These are phyloP conservation scores for Taphrorychus bicolor DNA, from an alignment of 2,888 invertebrate genomes.

Conservation along the genomic window DNA sequence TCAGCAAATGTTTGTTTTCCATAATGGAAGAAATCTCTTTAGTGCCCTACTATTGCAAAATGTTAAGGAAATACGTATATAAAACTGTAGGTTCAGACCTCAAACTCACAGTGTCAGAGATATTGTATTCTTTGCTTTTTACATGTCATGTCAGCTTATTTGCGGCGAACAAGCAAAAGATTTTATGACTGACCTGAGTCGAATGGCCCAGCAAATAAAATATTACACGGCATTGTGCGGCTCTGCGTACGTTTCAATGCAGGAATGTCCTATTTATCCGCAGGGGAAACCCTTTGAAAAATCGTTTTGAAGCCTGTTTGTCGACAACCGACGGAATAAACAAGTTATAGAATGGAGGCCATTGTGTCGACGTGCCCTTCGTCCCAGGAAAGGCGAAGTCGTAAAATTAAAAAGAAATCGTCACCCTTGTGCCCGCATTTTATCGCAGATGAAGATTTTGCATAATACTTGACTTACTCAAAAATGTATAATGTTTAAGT, in stretches of 20 bases:
- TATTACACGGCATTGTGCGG: not conserved
- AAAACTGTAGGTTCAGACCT: too few relatives aligned
- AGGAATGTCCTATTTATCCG: not conserved
- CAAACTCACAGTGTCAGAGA: not conserved
- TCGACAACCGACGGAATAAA: not conserved
- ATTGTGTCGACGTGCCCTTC: not conserved
- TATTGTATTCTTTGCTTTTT: not conserved
- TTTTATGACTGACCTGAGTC: not conserved
- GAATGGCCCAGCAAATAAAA: not conserved
- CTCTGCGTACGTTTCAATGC: not conserved
- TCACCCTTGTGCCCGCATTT: too few relatives aligned
- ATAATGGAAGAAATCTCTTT: too few relatives aligned
- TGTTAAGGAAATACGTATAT: too few relatives aligned
- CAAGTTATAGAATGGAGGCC: not conserved
- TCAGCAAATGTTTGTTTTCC: too few relatives aligned
- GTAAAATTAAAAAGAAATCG: too few relatives aligned
- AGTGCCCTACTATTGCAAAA: too few relatives aligned
- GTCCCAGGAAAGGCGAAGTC: too few relatives aligned
- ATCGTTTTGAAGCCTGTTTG: not conserved
- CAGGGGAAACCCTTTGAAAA: not conserved
- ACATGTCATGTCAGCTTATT: not conserved
- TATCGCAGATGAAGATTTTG: too few relatives aligned
- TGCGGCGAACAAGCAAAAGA: not conserved
- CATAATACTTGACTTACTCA: too few relatives aligned
- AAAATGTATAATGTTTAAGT: too few relatives aligned